phyloP scores from a whole-genome alignment of 2,113 vertebrate species.

The Ivindomyrus marchei region DNA sequence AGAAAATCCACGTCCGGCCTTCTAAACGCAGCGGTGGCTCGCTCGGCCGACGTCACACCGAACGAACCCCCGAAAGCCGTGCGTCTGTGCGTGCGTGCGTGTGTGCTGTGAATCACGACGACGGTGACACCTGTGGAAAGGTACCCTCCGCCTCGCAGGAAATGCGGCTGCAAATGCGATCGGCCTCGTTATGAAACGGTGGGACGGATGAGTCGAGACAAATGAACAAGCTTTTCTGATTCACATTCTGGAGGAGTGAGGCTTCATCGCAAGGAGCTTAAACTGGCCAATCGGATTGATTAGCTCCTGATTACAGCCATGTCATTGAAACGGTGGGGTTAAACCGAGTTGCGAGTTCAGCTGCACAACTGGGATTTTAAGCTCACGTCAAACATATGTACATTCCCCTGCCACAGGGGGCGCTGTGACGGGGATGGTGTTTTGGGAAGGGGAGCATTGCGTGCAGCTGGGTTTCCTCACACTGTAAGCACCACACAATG shows the following conservation, averaged over 20 bases:
- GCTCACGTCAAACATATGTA: neutral
- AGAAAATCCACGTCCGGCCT: slow-evolving; percentile 1
- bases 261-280: neutral
- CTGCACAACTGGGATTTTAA: neutral
- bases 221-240: neutral
- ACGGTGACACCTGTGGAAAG: neutral
- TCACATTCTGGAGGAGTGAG: neutral
- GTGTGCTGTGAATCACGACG: neutral
- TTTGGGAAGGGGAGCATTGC: neutral
- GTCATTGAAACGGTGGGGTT: neutral
- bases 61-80: neutral
- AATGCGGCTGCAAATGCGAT: neutral
- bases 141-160: neutral
- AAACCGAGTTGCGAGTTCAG: neutral
- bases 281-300: neutral
- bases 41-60: neutral
- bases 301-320: neutral
- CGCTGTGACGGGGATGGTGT: neutral
- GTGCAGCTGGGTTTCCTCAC: neutral
- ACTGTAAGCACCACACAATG: neutral
- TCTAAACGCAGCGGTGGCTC: neutral
- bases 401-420: neutral
- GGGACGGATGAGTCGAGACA: neutral
- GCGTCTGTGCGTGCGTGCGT: neutral
- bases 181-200: neutral